These are phyloP conservation scores for Gallinago media DNA, from an alignment of 2,113 vertebrate species.

Conservation along the genomic window DNA sequence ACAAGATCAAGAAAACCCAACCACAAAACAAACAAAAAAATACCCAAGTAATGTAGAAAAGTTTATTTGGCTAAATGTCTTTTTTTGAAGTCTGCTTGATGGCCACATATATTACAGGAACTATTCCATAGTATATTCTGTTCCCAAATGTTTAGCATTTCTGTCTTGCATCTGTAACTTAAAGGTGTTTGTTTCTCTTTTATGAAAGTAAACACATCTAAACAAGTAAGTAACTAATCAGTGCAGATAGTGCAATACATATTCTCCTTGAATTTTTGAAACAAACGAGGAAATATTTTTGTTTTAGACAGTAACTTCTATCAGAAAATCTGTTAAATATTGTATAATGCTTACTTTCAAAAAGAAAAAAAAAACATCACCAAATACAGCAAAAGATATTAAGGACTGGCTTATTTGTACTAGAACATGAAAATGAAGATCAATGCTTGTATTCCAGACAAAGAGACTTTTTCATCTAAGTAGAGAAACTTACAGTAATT, in stretches of 20 bases:
- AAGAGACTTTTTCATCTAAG: background rate
- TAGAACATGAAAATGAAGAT: background rate
- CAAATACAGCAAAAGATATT: background rate
- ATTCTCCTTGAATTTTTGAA: background rate
- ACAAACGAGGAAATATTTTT: background rate
- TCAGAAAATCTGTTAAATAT: background rate
- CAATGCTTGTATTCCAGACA: background rate
- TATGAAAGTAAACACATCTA: background rate
- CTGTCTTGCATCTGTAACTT: background rate
- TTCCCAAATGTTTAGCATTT: background rate
- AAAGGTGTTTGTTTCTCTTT: background rate
- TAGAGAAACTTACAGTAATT: background rate
- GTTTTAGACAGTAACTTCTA: background rate
- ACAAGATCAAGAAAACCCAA: background rate
- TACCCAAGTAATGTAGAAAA: fast-evolving
- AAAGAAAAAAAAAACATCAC: background rate
- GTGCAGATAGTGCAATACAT: background rate
- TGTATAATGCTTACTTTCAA: background rate
- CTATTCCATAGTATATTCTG: background rate
- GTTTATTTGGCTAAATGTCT: background rate
- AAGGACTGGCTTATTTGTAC: background rate
- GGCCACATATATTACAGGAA: background rate
- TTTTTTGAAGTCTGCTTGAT: background rate
- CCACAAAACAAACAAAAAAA: background rate
- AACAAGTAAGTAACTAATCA: background rate